Evolutionary conservation across 2,113 vertebrate species (phyloP), one percentile per base, ranked within the genome.

Genomic region (Dasyornis broadbenti): DNA sequence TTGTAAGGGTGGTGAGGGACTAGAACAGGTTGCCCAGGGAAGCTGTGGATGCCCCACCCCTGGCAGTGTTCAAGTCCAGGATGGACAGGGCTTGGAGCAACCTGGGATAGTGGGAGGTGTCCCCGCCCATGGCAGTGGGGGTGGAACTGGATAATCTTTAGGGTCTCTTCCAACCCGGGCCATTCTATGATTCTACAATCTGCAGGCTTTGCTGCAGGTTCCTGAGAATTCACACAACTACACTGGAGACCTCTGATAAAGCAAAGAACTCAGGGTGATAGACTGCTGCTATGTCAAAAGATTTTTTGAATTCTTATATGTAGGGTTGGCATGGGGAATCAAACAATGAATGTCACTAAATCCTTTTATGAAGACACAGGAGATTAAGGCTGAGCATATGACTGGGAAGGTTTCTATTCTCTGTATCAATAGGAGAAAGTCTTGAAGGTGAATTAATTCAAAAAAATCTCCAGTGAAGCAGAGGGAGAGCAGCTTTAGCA

Each of bases 381-480:
- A 94, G 87, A 90, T 56, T 73, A 85, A 70, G 90, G 88, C 14
- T 95, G 79, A 90, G 54, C 17, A 88, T 73, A 54, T 83, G 79
- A 85, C 78, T 76, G 27, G 61, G 30, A 76, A 72, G 21, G 53
- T 66, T 94, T 61, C 65, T 56, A 39, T 89, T 84, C 91, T 86
- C 64, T 84, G 6, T 68, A 60, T 82, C 80, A 92, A 66, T 6
- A 81, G 76, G 39, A 90, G 39, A 86, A 86, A 83, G 2, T 65
- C 82, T 69, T 61, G 80, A 94, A 96, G 82, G 84, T 90, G 85
- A 92, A 77, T 31, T 82, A 82, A 82, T 52, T 82, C 5, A 78
- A 77, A 47, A 59, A 94, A 85, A 39, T 54, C 75, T 88, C 45
- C 56, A 92, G 30, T 35, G 68, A 94, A 92, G 79, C 71, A 92